Percentiles rank a stretch among this genome's conserved stretches.
Evolutionary conservation across 2,797 vertebrate genomes (phyloP).

Genomic region (Cossypha caffra): DNA sequence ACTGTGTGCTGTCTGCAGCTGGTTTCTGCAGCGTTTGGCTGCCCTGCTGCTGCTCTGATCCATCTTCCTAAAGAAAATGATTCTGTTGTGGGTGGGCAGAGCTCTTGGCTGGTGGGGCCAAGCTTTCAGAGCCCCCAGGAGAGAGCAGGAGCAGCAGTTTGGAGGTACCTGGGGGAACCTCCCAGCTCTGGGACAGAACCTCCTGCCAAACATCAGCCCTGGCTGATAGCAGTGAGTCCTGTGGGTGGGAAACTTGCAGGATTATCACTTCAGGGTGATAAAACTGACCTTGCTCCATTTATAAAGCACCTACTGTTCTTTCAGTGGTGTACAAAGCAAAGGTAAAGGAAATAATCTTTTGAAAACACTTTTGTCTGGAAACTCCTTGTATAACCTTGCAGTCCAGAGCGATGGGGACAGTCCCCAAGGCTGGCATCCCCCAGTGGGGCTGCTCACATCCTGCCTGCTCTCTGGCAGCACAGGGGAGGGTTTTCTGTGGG

Average conservation of each 20-base stretch:
- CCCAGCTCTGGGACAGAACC: not conserved
- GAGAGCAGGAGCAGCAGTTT: not conserved
- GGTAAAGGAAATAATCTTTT: not conserved
- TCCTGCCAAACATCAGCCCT: not conserved
- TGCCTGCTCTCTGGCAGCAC: not conserved
- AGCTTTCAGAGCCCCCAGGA: not conserved
- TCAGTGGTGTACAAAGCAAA: not conserved
- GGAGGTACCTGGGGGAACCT: not conserved
- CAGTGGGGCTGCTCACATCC: not conserved
- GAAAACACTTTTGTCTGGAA: not conserved
- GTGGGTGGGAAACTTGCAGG: not conserved
- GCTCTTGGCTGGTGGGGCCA: not conserved
- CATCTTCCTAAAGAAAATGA: not conserved
- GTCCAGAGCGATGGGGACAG: not conserved
- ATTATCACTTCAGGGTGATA: not conserved
- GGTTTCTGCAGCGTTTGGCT: accelerated
- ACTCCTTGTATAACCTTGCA: not conserved
- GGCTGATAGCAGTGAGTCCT: accelerated
- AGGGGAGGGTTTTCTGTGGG: not conserved
- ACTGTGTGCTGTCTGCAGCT: accelerated
- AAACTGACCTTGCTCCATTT: not conserved
- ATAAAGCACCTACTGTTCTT: not conserved
- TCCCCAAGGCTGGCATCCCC: not conserved
- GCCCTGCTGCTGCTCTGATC: not conserved
- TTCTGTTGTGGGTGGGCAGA: not conserved